Evolutionary conservation across 2,888 invertebrate species (phyloP).

Genomic region (Glaucopsyche alexis): DNA sequence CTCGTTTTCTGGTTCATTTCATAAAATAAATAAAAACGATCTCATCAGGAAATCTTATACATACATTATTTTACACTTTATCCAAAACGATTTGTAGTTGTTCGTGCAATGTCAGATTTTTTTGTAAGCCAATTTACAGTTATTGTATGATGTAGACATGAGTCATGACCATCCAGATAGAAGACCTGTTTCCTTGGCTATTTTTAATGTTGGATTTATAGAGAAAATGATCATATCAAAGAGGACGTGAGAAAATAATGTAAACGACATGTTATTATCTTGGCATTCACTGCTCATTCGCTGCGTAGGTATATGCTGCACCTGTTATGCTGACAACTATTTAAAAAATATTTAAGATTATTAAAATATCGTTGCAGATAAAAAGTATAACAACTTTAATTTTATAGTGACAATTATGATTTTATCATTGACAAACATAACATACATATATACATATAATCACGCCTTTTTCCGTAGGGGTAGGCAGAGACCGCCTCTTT

Average conservation of each 20-base stretch:
- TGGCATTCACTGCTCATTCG: conserved; percentile 18
- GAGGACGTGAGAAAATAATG: conserved; percentile 28
- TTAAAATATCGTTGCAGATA: not conserved
- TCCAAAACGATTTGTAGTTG: not conserved
- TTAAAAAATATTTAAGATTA: conserved; percentile 21
- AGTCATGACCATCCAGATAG: not conserved
- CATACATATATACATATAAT: too few relatives aligned
- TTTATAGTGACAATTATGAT: not conserved
- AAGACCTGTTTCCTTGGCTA: not conserved
- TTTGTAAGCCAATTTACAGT: not conserved
- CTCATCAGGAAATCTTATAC: not conserved
- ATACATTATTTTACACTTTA: not conserved
- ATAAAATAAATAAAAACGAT: too few relatives aligned
- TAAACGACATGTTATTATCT: conserved; percentile 26
- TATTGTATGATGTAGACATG: not conserved
- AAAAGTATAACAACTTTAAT: not conserved
- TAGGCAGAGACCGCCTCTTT: too few relatives aligned
- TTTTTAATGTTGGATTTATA: conserved; percentile 20
- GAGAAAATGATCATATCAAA: conserved; percentile 24
- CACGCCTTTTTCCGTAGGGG: too few relatives aligned
- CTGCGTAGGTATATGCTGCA: conserved; percentile 3
- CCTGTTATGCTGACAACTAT: conserved; percentile 2
- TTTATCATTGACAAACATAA: not conserved
- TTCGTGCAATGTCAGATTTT: not conserved
- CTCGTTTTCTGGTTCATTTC: too few relatives aligned